Base-by-base conservation (phyloP, 2,888 invertebrate species). In the Vanessa cardui region DNA sequence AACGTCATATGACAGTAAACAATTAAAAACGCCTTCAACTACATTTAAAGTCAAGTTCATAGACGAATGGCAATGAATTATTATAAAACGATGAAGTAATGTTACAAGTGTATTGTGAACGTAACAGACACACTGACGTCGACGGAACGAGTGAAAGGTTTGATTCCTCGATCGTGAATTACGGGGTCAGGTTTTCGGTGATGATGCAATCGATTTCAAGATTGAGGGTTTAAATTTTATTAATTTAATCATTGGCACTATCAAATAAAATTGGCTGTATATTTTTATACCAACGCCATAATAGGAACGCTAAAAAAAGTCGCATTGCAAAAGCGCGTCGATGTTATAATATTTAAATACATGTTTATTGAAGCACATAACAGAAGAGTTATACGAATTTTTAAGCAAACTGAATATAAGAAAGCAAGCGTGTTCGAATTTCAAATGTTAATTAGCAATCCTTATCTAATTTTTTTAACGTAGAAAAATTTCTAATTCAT, bases 1-100 rank as follows among this genome's bases (percentile, higher is more conserved):
- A 54, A 26, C 26, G 26, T 26, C 26, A 3, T 26, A 5, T 44
- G 6, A 16, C 31, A 62, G 20, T 16, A 50, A 33, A 45, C 16
- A 15, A 39, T 62, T 50, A 62, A 39, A 33, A 33, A 39, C 39
- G 4, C 45, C 20, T 44, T 58, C 45, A 68, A 62, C 56, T 61
- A 68, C 49, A 54, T 68, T 66, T 66, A 50, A 60, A 70, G 63
- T 70, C 72, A 73, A 73, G 73, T 72, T 73, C 73, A 72, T 70
- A 71, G 64, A 60, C 66, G 46, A 65, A 56, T 63, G 86, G 84
- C 87, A 86, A 80, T 76, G 79, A 77, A 81, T 78, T 79, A 82
- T 85, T 83, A 84, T 81, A 83, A 83, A 84, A 83, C 78, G 82
- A 86, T 88, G 85, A 83, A 86, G 85, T 86, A 84, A 87, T 84